Evolutionary conservation across 2,113 vertebrate genomes (phyloP).

Genomic region (Dolichotis patagonum): DNA sequence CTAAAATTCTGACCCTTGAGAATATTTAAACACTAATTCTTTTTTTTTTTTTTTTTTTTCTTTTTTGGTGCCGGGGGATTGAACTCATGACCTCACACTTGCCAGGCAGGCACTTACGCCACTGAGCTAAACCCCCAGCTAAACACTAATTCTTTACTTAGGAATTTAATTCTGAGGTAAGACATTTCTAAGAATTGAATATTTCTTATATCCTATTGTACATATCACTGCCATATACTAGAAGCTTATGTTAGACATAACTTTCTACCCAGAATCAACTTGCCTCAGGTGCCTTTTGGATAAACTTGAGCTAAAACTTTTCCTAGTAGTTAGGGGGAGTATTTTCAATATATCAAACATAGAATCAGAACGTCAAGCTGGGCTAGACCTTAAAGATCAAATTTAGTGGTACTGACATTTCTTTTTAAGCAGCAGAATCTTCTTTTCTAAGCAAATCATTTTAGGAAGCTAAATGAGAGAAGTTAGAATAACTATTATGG

Average conservation of each 20-base stretch:
- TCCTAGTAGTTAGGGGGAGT: background rate
- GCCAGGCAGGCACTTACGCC: too few species aligned
- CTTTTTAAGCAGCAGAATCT: constrained; percentile 18
- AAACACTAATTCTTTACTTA: constrained; percentile 45
- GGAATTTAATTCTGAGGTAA: constrained; percentile 53
- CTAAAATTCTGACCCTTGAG: constrained; percentile 56
- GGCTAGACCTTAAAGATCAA: background rate
- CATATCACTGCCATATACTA: background rate
- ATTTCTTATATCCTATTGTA: background rate
- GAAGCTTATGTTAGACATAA: constrained; percentile 2
- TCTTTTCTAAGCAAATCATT: constrained; percentile 53
- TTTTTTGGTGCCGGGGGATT: too few species aligned
- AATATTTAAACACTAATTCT: constrained; percentile 38
- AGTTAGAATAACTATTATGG: background rate
- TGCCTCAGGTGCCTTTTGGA: background rate
- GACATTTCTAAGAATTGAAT: constrained; percentile 47
- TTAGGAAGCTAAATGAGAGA: constrained; percentile 4
- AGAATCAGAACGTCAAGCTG: background rate
- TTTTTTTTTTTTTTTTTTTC: too few species aligned
- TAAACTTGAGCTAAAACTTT: constrained; percentile 35
- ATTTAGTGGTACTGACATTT: constrained; percentile 38
- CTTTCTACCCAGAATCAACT: background rate
- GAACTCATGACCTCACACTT: too few species aligned
- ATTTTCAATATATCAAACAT: background rate
- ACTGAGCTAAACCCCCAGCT: too few species aligned